Evolutionary conservation across 1,140 invertebrate genomes (phyloP), one percentile per base, ranked within the genome.

Genomic region (Nautilus pompilius): DNA sequence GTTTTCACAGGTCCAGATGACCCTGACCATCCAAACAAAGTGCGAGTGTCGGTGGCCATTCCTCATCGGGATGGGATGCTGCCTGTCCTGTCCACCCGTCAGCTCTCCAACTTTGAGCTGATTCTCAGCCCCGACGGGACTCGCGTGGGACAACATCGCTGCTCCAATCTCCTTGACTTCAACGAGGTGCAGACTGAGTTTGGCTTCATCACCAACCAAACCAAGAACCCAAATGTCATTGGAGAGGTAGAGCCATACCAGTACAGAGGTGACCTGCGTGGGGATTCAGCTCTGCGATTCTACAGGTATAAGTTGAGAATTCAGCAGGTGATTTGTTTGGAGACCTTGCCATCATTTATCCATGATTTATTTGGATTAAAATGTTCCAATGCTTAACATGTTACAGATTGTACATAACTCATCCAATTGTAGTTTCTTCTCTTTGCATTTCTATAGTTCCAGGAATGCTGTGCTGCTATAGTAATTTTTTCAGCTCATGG

Each of bases 11-110:
- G 80, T 30, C 55, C 76, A 26, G 72, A 72, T 63, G 78, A 81
- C 64, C 68, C 62, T 3, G 60, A 67, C 0, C 67, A 80, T 53
- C 73, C 80, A 3, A 82, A 83, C 66, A 73, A 73, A 24, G 71
- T 84, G 5, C 67, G 71, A 22, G 56, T 84, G 22, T 72, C 76
- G 2, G 72, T 84, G 2, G 71, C 66, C 2, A 73, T 84, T 34
- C 83, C 83, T 10, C 83, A 84, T 63, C 70, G 72, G 55, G 82
- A 83, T 69, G 83, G 82, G 5, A 74, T 84, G 75, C 60, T 84
- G 6, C 83, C 83, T 2, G 67, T 78, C 13, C 67, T 84, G 15
- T 82, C 82, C 2, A 84, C 83, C 1, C 58, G 70, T 2, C 59
- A 68, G 17, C 67, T 84, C 30, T 79, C 80, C n/a, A 82, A 83